A percentile compares a stretch with the other conserved stretches of the same genome.
Evolutionary conservation across 2,888 invertebrate genomes (phyloP).

Genomic region (Aleiodes testaceus): DNA sequence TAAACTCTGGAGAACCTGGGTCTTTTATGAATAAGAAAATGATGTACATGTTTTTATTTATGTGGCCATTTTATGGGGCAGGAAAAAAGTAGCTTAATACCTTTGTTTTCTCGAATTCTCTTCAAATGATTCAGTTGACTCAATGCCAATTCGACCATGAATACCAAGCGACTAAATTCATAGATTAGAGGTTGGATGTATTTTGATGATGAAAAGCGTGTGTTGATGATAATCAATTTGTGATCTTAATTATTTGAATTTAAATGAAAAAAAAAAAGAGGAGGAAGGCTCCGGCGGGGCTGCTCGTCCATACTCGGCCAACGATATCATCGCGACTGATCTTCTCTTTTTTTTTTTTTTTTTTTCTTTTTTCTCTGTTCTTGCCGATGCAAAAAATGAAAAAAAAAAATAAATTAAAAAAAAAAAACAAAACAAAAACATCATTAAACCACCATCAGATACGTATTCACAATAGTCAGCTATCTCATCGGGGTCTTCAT

Average conservation of each 20-base stretch:
- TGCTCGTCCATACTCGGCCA: slow-evolving; percentile 66
- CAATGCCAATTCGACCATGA: slow-evolving; percentile 45
- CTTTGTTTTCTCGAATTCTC: no score
- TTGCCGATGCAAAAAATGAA: slow-evolving; percentile 46
- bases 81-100: no score
- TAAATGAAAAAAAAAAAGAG: slow-evolving; percentile 53
- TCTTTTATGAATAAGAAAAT: no score
- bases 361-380: slow-evolving; percentile 55
- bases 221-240: slow-evolving; percentile 38
- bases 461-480: slow-evolving; percentile 96
- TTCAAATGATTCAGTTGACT: no score
- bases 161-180: slow-evolving; percentile 45
- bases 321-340: slow-evolving; percentile 63
- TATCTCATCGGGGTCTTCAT: slow-evolving; percentile 98
- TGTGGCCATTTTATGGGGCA: no score
- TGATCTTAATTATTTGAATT: slow-evolving; percentile 42
- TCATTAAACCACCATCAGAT: slow-evolving; percentile 78
- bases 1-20: no score
- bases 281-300: slow-evolving; percentile 72
- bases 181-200: slow-evolving; percentile 37
- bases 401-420: neutral
- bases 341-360: slow-evolving; percentile 50
- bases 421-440: slow-evolving; percentile 1
- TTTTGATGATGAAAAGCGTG: slow-evolving; percentile 19
- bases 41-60: no score